Evolutionary conservation across 2,797 vertebrate genomes (phyloP).

Genomic region (Lophotriccus pileatus): DNA sequence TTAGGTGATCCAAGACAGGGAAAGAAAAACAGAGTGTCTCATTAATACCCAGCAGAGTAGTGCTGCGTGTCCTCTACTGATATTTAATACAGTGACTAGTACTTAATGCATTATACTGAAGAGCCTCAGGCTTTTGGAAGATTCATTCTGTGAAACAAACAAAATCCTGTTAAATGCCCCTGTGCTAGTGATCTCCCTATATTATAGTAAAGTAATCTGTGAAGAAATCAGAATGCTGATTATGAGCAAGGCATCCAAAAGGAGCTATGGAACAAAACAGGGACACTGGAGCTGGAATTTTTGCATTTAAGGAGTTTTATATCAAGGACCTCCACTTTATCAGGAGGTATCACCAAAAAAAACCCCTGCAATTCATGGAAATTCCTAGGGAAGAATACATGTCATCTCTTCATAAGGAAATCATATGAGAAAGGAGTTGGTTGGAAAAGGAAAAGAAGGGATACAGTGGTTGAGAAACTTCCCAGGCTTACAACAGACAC

Average conservation of each 20-base stretch:
- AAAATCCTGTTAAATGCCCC: not conserved
- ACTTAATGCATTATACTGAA: not conserved
- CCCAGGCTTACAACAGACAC: not conserved
- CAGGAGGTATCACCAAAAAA: not conserved
- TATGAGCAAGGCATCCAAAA: not conserved
- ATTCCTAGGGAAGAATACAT: not conserved
- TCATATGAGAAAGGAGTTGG: not conserved
- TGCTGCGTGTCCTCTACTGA: not conserved
- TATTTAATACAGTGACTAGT: not conserved
- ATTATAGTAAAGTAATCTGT: not conserved
- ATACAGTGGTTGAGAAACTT: not conserved
- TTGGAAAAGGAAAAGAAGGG: not conserved
- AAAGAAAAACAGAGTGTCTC: not conserved
- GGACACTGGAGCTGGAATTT: not conserved
- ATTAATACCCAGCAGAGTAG: not conserved
- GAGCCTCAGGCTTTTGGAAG: not conserved
- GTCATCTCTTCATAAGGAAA: not conserved
- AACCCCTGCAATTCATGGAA: not conserved
- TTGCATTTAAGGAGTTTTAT: not conserved
- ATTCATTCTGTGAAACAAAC: not conserved
- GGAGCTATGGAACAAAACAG: not conserved
- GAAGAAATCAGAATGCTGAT: not conserved
- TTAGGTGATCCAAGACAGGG: not conserved
- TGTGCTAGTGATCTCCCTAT: not conserved
- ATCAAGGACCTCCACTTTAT: not conserved